Conservation (phyloP, 2,888 invertebrate genomes). For the Epinotia ramella region DNA sequence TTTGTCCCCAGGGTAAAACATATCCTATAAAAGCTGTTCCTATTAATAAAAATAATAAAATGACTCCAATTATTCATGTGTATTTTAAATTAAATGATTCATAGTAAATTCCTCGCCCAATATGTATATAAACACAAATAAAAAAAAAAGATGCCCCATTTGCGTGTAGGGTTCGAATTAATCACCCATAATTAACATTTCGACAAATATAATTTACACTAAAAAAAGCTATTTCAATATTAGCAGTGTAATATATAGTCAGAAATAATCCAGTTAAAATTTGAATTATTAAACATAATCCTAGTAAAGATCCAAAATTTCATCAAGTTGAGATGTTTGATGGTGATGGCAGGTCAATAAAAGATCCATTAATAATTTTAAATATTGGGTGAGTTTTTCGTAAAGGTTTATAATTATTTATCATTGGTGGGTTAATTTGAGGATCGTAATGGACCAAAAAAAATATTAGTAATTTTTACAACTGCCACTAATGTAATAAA, state of each 20-base stretch:
- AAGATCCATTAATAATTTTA: constrained; percentile 85
- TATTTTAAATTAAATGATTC: constrained; percentile 80
- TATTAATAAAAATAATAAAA: constrained; percentile 89
- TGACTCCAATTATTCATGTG: constrained; percentile 88
- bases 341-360: constrained; percentile 86
- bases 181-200: constrained; percentile 89
- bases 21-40: constrained; percentile 91
- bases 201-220: constrained; percentile 89
- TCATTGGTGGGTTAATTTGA: constrained; percentile 71
- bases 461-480: constrained; percentile 86
- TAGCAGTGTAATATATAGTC: constrained; percentile 88
- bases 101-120: constrained; percentile 87
- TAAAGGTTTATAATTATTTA: constrained; percentile 68
- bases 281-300: constrained; percentile 87
- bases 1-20: constrained; percentile 92
- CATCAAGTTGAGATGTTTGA: constrained; percentile 87
- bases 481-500: constrained; percentile 85
- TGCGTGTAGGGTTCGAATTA: constrained; percentile 87
- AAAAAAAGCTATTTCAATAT: constrained; percentile 87
- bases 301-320: constrained; percentile 89
- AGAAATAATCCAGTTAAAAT: constrained; percentile 88
- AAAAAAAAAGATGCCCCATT: constrained; percentile 91
- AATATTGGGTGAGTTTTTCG: constrained; percentile 78
- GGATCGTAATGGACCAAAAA: constrained; percentile 82
- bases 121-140: constrained; percentile 88